Conservation (phyloP, 2,888 invertebrate species). For the Carpatolechia fugitivella region DNA sequence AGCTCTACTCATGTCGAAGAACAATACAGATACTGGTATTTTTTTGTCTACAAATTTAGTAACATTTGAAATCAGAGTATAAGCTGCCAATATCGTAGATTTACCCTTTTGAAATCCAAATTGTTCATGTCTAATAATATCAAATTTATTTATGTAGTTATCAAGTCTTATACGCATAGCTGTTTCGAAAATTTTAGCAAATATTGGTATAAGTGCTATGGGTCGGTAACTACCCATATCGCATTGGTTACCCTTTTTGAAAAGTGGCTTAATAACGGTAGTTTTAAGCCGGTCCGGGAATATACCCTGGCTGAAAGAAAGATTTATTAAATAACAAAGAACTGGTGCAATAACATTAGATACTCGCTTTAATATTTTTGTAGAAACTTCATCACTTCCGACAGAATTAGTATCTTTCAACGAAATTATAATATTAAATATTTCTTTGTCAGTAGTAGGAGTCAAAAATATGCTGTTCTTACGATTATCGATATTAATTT, state of each 20-base stretch:
- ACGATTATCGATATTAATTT: background rate
- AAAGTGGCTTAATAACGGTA: slow-evolving; percentile 19
- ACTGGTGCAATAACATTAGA: background rate
- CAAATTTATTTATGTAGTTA: background rate
- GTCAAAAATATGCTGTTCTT: background rate
- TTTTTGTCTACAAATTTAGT: background rate
- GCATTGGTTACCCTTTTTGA: slow-evolving; percentile 17
- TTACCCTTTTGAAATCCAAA: slow-evolving; percentile 12
- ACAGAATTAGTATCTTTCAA: slow-evolving; percentile 18
- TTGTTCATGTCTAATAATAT: slow-evolving; percentile 6
- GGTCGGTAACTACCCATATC: slow-evolving; percentile 17
- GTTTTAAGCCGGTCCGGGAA: slow-evolving; percentile 20
- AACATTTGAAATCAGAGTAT: slow-evolving; percentile 5
- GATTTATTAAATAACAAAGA: slow-evolving; percentile 15
- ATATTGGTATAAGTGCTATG: slow-evolving; percentile 18
- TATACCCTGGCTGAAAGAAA: slow-evolving; percentile 12
- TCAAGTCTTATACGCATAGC: background rate
- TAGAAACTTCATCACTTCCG: slow-evolving; percentile 19
- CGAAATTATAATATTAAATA: slow-evolving; percentile 1
- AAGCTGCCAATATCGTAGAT: slow-evolving; percentile 11
- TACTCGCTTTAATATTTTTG: slow-evolving; percentile 15
- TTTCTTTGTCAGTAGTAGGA: background rate
- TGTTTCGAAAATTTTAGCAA: slow-evolving; percentile 21
- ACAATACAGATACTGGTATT: slow-evolving; percentile 3
- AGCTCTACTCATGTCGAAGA: slow-evolving; percentile 21